Base-by-base conservation (phyloP, 2,113 vertebrate genomes). In the Chroicocephalus ridibundus region DNA sequence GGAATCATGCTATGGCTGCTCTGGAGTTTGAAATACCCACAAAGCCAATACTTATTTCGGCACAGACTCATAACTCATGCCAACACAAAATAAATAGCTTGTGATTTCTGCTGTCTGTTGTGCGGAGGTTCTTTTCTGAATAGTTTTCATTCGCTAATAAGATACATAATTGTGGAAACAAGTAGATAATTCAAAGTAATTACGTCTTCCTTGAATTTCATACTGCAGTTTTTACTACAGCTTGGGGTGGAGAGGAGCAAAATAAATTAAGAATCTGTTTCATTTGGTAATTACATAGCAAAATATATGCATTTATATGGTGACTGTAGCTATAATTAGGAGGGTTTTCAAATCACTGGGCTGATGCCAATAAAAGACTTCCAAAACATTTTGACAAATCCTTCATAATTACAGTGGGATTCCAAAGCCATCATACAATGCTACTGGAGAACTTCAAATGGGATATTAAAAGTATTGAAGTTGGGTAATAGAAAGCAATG, bases 101-200 rank as follows among this genome's bases (percentile, higher is more conserved):
- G 57, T 91, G 61, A 84, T 93, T 95, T 92, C 80, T 66, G 0
- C 38, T 55, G 12, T 82, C 55, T 91, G 25, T 52, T 65, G 22
- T 77, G 75, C 3, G 0, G 40, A 72, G 17, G 21, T 83, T 92
- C 36, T 81, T 90, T 61, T 91, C 62, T 11, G 11, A 83, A 26
- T 66, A 78, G 47, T 83, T 92, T 92, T 86, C 25, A 40, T 93
- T 90, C 46, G 25, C 66, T 24, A 46, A 22, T 87, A 79, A 75
- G 44, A 66, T 69, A n/a, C 0, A 0, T 61, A 83, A 42, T 82
- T 85, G 62, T 80, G 78, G 42, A 80, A 91, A 46, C 70, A 90
- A 86, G 66, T n/a, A 88, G 75, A 70, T 86, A 72, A 90, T 95
- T 90, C 54, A 49, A 13, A 82, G 70, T 72, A 85, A 91, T 91